Evolutionary conservation across 2,888 invertebrate species (phyloP).

Genomic region (Nemotelus nigrinus): DNA sequence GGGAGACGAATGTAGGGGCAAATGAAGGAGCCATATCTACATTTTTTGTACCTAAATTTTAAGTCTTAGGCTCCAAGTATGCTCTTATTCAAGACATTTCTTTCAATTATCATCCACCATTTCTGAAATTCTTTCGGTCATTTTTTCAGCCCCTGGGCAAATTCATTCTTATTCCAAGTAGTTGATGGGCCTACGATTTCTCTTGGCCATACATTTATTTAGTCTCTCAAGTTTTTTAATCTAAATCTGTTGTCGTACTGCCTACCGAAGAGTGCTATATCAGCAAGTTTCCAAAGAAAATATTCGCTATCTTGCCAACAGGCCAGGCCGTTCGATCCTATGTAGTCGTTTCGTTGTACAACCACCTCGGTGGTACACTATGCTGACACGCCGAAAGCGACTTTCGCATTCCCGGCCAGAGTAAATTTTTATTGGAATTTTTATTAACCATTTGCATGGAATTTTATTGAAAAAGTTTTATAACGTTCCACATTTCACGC

Average conservation of each 20-base stretch:
- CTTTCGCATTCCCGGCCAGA: constrained; percentile 16
- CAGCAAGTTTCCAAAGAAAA: constrained; percentile 5
- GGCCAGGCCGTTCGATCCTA: background rate
- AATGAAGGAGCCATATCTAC: background rate
- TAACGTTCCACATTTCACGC: constrained; percentile 44
- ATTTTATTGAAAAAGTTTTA: constrained; percentile 47
- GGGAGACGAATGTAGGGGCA: no score
- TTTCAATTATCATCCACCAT: background rate
- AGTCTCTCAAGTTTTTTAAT: constrained; percentile 41
- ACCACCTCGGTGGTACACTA: background rate
- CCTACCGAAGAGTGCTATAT: constrained; percentile 32
- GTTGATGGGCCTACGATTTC: background rate
- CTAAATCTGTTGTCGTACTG: constrained; percentile 45
- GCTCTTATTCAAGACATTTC: constrained; percentile 3
- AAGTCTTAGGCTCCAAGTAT: background rate
- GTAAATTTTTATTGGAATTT: constrained; percentile 45
- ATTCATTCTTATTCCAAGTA: constrained; percentile 29
- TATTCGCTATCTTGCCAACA: constrained; percentile 8
- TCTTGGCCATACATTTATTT: constrained; percentile 19
- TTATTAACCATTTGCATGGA: constrained; percentile 46
- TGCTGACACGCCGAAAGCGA: background rate
- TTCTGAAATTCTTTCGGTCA: constrained; percentile 5
- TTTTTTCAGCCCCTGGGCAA: constrained; percentile 2
- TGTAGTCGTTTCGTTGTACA: background rate
- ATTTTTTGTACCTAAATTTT: background rate